Percentiles rank a stretch among this genome's conserved stretches.
Conservation (phyloP, 2,797 vertebrate species). For the Schizothorax lantsangensis region DNA sequence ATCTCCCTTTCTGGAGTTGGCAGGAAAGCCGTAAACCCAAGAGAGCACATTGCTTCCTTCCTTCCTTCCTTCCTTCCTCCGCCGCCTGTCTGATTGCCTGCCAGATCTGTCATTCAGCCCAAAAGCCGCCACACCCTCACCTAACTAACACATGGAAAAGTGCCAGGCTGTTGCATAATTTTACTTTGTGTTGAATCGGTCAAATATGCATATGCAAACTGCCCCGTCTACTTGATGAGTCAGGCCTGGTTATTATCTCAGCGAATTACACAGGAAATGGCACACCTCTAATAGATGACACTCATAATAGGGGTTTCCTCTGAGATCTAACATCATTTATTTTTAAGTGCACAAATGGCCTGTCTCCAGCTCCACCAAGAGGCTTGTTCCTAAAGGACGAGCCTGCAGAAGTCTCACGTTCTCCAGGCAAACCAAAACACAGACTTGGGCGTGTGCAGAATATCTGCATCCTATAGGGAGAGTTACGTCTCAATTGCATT, state of each 20-base stretch:
- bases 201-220: background rate
- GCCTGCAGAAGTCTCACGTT: background rate
- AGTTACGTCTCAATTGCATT: slow-evolving; percentile 22
- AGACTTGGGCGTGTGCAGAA: background rate
- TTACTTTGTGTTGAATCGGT: background rate
- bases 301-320: slow-evolving; percentile 36
- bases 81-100: slow-evolving; percentile 46
- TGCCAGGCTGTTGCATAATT: slow-evolving; percentile 14
- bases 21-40: slow-evolving; percentile 48
- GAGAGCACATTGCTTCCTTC: slow-evolving; percentile 51
- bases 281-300: slow-evolving; percentile 33
- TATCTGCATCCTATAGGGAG: slow-evolving; percentile 4
- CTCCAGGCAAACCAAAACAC: slow-evolving; percentile 29
- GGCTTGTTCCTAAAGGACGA: slow-evolving; percentile 30
- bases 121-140: slow-evolving; percentile 38
- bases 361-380: slow-evolving; percentile 19
- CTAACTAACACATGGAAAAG: slow-evolving; percentile 13
- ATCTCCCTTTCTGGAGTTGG: slow-evolving; percentile 21
- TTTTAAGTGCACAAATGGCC: slow-evolving; percentile 44
- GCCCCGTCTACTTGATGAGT: slow-evolving; percentile 8
- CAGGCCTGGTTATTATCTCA: background rate
- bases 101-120: slow-evolving; percentile 33
- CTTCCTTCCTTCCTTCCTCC: slow-evolving; percentile 20
- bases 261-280: slow-evolving; percentile 33
- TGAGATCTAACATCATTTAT: slow-evolving; percentile 40